phyloP scores from a whole-genome alignment of 2,797 vertebrate genomes.

The Cephalopachus bancanus region DNA sequence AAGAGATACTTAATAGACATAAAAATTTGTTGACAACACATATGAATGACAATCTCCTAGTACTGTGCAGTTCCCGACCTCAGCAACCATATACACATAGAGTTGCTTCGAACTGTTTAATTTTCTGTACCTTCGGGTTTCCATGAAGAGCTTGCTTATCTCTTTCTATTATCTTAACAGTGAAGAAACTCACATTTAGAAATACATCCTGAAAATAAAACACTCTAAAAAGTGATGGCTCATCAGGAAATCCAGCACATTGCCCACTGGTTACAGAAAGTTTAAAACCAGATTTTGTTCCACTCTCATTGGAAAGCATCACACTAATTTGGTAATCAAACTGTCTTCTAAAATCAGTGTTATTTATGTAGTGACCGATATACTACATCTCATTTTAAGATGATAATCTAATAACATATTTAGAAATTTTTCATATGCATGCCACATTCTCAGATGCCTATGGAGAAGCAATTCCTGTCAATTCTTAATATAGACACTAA shows the following conservation, averaged over 20 bases:
- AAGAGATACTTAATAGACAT: not conserved
- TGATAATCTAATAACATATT: slow-evolving; percentile 54
- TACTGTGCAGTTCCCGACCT: not conserved
- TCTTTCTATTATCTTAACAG: not conserved
- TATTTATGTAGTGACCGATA: slow-evolving; percentile 29
- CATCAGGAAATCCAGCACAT: not conserved
- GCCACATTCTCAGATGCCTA: slow-evolving; percentile 28
- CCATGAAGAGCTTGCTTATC: not conserved
- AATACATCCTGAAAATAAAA: not conserved
- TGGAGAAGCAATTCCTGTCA: slow-evolving; percentile 49
- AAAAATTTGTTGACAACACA: not conserved
- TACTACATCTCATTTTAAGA: slow-evolving; percentile 38
- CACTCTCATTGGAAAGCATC: not conserved
- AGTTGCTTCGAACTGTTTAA: not conserved
- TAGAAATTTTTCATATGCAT: not conserved
- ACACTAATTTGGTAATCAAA: slow-evolving; percentile 39
- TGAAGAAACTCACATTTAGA: slow-evolving; percentile 4
- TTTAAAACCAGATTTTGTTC: slow-evolving; percentile 10
- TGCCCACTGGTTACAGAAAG: not conserved
- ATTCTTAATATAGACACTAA: slow-evolving; percentile 63
- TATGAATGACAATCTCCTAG: not conserved
- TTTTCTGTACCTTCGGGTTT: slow-evolving; percentile 5
- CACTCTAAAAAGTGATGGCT: not conserved
- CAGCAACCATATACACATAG: not conserved
- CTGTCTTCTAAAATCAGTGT: not conserved